Base-by-base conservation (phyloP, 2,888 invertebrate genomes). In the Megastigmus dorsalis region DNA sequence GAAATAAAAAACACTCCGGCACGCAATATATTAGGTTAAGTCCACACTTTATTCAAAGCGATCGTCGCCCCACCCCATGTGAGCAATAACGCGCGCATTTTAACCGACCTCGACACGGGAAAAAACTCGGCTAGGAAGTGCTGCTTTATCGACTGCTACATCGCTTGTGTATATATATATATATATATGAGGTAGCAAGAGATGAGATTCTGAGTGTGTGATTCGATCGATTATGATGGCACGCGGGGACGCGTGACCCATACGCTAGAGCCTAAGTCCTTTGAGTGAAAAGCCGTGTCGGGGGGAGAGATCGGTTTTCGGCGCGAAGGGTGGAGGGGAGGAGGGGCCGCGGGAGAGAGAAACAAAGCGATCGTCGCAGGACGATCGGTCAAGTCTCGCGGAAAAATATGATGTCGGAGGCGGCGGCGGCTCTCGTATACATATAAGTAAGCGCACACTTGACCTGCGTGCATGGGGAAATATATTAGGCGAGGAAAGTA, bases 201-300 rank as follows among this genome's bases (percentile, higher is more conserved):
- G 45, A 3, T n/a, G 20, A 20, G 20, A 9, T 41, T 7, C 9
- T 3, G 41, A 1, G 30, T n/a, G 28, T 18, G 18, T n/a, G 20
- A 26, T 36, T 63, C 70, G 63, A 70, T 70, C 55, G 54, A 54
- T 66, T 65, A 48, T 48, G 62, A 41, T 5, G 13, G 15, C n/a
- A n/a, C n/a, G n/a, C 33, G 30, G 41, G 33, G 28, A 13, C 15
- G 38, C 10, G 68, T n/a, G n/a, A n/a, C n/a, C n/a, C 54, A 15
- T 9, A 13, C n/a, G n/a, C n/a, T n/a, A n/a, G n/a, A n/a, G n/a
- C 55, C 23, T 48, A 57, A 57, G 43, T 67, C 55, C 54, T 59
- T 30, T 55, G 71, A 71, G 67, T 67, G 71, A 75, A 71, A 75
- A 75, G 23, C 62, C 71, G 20, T 75, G 75, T 75, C 57, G 54